Conservation (phyloP, 2,113 vertebrate genomes). For the Ornithorhynchus anatinus region DNA sequence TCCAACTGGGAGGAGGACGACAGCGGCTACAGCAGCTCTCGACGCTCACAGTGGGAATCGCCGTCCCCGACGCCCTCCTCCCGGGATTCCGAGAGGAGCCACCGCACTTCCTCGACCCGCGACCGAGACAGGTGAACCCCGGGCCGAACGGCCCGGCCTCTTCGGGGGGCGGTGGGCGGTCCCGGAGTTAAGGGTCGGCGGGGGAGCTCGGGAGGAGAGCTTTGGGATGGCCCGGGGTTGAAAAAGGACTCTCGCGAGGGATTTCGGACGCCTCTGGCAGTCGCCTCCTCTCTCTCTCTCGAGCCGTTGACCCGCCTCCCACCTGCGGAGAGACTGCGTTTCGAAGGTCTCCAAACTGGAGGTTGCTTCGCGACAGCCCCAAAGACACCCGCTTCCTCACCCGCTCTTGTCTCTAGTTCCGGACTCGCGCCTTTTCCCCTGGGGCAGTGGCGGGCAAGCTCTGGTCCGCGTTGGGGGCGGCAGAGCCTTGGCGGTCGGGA, state of each 20-base stretch:
- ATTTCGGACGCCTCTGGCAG: no score
- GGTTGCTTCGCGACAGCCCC: no score
- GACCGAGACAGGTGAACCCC: conserved; percentile 83
- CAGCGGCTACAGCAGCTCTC: conserved; percentile 73
- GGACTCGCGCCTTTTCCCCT: no score
- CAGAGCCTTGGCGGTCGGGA: fast-evolving
- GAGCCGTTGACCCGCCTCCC: no score
- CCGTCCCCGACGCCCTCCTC: conserved; percentile 86
- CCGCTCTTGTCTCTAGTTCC: no score
- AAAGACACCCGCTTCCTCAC: no score
- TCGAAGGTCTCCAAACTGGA: no score
- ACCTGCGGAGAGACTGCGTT: no score
- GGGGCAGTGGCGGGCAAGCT: no score
- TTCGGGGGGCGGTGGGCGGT: not conserved
- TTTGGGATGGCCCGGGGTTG: no score
- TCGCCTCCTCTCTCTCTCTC: no score
- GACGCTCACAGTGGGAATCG: conserved; percentile 94
- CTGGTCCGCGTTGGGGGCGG: not conserved
- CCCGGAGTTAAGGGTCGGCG: not conserved
- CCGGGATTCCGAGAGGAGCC: conserved; percentile 82
- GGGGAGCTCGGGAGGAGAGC: not conserved
- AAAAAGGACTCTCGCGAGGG: no score
- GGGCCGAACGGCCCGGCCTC: not conserved
- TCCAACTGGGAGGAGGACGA: conserved; percentile 98
- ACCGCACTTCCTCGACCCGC: conserved; percentile 65